phyloP scores from a whole-genome alignment of 2,888 invertebrate genomes.

The Drosophila bunnanda region DNA sequence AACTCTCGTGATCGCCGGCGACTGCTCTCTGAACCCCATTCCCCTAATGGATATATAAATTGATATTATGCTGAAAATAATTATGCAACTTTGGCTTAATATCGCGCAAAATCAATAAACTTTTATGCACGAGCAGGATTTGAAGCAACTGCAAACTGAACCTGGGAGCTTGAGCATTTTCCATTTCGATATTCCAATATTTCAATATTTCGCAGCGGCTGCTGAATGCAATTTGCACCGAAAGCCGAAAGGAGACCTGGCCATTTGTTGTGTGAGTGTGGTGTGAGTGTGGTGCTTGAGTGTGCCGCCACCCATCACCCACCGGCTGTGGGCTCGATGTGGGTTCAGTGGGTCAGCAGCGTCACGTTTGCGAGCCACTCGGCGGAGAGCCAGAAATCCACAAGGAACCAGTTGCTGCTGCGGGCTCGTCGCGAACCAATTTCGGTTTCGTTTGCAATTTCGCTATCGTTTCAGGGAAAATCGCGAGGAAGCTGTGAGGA shows the following conservation, averaged over 20 bases:
- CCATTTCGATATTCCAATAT: slow-evolving; percentile 61
- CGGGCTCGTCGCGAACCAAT: slow-evolving; percentile 52
- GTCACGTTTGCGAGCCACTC: slow-evolving; percentile 68
- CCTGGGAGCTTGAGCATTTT: slow-evolving; percentile 27
- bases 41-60: slow-evolving; percentile 47
- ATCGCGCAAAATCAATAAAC: slow-evolving; percentile 75
- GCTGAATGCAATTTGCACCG: slow-evolving; percentile 68
- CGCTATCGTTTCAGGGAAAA: slow-evolving; percentile 27
- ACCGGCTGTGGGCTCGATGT: slow-evolving; percentile 47
- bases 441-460: slow-evolving; percentile 74
- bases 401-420: slow-evolving; percentile 67
- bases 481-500: background rate
- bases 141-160: background rate
- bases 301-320: slow-evolving; percentile 56
- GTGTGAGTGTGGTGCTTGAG: slow-evolving; percentile 15
- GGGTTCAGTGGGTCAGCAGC: slow-evolving; percentile 79
- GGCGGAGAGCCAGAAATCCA: slow-evolving; percentile 34
- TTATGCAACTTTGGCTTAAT: slow-evolving; percentile 66
- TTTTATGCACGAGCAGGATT: slow-evolving; percentile 58
- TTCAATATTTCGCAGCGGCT: slow-evolving; percentile 61
- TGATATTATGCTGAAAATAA: slow-evolving; percentile 63
- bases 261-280: no score
- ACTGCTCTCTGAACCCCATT: slow-evolving; percentile 40
- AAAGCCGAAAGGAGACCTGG: slow-evolving; percentile 5
- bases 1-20: slow-evolving; percentile 27